phyloP scores from a whole-genome alignment of 2,888 invertebrate species.

The Tenthredo mesomela region DNA sequence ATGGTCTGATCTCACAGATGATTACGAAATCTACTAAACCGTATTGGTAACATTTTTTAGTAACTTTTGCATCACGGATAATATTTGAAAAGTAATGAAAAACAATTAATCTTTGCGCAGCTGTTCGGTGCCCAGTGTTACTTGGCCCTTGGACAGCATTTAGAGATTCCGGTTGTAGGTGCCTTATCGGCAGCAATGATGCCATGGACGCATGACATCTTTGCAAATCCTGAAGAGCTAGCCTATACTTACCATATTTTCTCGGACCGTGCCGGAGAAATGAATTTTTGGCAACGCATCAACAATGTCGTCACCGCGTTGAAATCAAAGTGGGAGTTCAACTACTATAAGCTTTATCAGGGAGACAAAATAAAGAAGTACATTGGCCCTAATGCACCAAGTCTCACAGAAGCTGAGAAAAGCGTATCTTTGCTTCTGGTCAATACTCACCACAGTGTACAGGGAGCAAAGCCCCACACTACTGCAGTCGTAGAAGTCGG shows the following conservation, averaged over 20 bases:
- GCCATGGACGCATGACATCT: conserved; percentile 58
- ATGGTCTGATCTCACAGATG: too few relatives aligned
- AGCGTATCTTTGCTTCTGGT: conserved; percentile 78
- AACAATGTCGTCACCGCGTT: conserved; percentile 56
- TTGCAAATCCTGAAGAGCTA: conserved; percentile 62
- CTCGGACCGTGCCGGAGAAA: conserved; percentile 1
- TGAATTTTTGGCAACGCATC: conserved; percentile 64
- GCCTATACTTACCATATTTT: conserved; percentile 60
- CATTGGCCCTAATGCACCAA: conserved; percentile 69
- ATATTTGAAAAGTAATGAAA: conserved; percentile 70
- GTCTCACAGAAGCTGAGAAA: conserved; percentile 75
- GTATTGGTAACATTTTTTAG: background rate
- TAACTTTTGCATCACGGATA: background rate
- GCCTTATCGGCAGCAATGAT: conserved; percentile 55
- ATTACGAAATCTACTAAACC: too few relatives aligned
- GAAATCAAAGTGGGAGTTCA: conserved; percentile 39
- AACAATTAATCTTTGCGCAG: conserved; percentile 76
- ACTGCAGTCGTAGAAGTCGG: conserved; percentile 79
- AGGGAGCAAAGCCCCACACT: conserved; percentile 78
- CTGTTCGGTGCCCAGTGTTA: conserved; percentile 65
- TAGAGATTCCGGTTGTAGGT: conserved; percentile 68
- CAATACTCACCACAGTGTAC: conserved; percentile 79
- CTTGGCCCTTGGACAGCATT: conserved; percentile 54
- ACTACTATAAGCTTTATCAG: conserved; percentile 56
- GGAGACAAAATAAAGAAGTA: conserved; percentile 62